These are phyloP conservation scores for Bucco capensis DNA, from an alignment of 2,113 vertebrate genomes.

Conservation along the genomic window DNA sequence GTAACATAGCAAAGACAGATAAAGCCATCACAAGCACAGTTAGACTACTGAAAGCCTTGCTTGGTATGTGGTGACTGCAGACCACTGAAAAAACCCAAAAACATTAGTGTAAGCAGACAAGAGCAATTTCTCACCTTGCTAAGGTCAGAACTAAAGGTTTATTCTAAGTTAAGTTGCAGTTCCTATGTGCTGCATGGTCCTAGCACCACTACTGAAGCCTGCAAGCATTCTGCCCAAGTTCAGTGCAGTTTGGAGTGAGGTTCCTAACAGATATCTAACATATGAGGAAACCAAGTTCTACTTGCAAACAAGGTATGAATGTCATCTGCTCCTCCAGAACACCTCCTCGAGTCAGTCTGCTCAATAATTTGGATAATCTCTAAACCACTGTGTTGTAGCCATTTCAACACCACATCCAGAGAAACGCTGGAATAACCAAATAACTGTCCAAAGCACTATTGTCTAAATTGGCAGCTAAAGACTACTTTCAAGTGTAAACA, in stretches of 20 bases:
- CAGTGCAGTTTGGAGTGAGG: background rate
- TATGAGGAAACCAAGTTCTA: background rate
- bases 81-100: background rate
- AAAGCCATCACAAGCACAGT: background rate
- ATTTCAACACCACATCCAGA: background rate
- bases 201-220: background rate
- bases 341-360: background rate
- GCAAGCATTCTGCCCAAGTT: conserved; percentile 15
- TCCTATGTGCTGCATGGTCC: background rate
- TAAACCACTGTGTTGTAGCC: background rate
- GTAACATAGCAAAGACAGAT: background rate
- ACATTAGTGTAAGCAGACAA: background rate
- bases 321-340: background rate
- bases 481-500: conserved; percentile 9
- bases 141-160: background rate
- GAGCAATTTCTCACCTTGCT: background rate
- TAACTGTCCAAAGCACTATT: background rate
- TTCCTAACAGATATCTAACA: background rate
- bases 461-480: background rate
- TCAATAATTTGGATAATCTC: background rate
- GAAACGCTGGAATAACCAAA: background rate
- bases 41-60: background rate
- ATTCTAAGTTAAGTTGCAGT: background rate
- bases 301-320: background rate
- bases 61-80: background rate